Evolutionary conservation across 2,888 invertebrate species (phyloP).

Genomic region (Sicus ferrugineus): DNA sequence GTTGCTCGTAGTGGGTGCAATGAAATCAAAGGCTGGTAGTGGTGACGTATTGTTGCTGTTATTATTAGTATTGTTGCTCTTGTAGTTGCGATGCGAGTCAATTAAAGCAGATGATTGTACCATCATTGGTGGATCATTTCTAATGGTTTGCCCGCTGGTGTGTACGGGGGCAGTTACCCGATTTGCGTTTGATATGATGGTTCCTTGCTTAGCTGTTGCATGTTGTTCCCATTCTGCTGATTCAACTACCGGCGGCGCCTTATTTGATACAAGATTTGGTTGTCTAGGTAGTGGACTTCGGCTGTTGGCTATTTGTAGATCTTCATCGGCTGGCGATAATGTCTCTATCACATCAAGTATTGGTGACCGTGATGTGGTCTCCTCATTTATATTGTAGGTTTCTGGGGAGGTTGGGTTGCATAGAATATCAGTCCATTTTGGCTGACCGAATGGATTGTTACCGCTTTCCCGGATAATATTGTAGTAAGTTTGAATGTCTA

Average conservation of each 20-base stretch:
- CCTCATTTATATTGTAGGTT: conserved; percentile 37
- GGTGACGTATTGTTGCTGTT: conserved; percentile 33
- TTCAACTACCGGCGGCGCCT: conserved; percentile 26
- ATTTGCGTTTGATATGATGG: not conserved
- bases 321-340: conserved; percentile 43
- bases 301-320: conserved; percentile 13
- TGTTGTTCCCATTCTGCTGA: conserved; percentile 31
- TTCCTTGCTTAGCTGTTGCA: conserved; percentile 4
- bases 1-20: conserved; percentile 45
- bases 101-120: no score
- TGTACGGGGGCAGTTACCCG: no score
- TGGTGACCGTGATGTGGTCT: conserved; percentile 48
- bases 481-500: conserved; percentile 50
- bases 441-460: not conserved
- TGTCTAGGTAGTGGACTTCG: not conserved
- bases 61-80: conserved; percentile 28
- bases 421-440: not conserved
- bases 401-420: conserved; percentile 24
- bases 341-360: conserved; percentile 57
- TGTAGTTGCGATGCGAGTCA: no score
- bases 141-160: no score
- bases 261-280: not conserved
- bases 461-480: conserved; percentile 46
- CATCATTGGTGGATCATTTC: conserved; percentile 39
- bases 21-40: conserved; percentile 57